A percentile compares a stretch with the other conserved stretches of the same genome.
These are phyloP conservation scores for Craniophora ligustri DNA, from an alignment of 2,888 invertebrate species.

Conservation along the genomic window DNA sequence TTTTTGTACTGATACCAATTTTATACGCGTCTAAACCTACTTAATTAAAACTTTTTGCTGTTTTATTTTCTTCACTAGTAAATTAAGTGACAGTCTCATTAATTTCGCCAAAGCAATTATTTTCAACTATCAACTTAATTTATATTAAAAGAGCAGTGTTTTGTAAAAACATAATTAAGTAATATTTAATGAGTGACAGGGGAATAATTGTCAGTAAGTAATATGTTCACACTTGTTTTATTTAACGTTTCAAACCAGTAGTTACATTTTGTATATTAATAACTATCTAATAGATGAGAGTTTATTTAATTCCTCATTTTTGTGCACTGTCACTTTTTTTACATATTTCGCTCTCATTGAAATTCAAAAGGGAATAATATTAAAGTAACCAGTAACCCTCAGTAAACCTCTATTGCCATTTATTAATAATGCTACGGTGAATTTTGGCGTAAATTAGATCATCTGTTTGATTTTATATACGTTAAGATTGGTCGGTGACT, in stretches of 20 bases:
- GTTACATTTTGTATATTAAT: background rate
- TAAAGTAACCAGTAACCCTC: no score
- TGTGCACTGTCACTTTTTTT: no score
- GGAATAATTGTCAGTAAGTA: background rate
- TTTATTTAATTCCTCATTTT: background rate
- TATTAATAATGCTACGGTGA: no score
- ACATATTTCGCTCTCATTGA: no score
- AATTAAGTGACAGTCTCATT: conserved; percentile 1
- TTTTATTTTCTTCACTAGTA: background rate
- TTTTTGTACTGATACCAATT: no score
- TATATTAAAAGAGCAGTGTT: background rate
- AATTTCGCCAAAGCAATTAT: background rate
- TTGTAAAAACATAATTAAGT: background rate
- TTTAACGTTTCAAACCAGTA: background rate
- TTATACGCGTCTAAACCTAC: background rate
- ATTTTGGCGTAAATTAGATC: no score
- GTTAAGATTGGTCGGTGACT: no score
- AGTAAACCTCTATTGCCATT: no score
- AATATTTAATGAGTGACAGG: background rate
- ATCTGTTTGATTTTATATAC: no score
- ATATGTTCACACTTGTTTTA: background rate
- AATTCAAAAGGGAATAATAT: no score
- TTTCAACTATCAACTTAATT: background rate
- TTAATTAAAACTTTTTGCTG: background rate
- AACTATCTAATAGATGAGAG: background rate